Percentiles rank a stretch among this genome's conserved stretches.
Conservation (phyloP, 2,113 vertebrate species). For the Gallinago media region DNA sequence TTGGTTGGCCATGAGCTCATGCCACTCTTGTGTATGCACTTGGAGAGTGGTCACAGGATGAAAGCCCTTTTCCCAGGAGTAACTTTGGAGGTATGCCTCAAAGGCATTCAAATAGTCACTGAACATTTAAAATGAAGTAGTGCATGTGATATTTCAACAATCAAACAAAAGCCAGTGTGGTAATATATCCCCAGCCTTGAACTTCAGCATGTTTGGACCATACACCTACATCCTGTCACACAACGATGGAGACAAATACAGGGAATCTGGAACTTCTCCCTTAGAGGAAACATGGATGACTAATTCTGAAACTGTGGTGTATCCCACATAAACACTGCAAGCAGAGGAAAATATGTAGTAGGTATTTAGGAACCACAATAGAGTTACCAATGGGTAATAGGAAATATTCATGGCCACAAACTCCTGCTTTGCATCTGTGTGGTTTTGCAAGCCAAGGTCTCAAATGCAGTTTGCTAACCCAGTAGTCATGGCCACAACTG, state of each 20-base stretch:
- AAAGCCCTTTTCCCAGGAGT: background rate
- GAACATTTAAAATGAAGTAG: background rate
- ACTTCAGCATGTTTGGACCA: background rate
- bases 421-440: background rate
- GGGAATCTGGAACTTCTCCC: background rate
- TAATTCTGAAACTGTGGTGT: background rate
- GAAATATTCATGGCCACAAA: background rate
- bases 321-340: conserved; percentile 6
- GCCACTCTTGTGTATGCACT: background rate
- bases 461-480: background rate
- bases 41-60: background rate
- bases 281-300: background rate
- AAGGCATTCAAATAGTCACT: background rate
- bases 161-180: background rate
- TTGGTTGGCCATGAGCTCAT: background rate
- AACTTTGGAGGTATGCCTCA: background rate
- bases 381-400: background rate
- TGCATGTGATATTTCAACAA: background rate
- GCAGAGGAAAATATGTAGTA: conserved; percentile 18
- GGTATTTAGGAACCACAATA: background rate
- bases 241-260: background rate
- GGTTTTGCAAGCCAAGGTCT: background rate
- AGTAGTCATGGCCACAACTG: background rate
- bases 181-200: background rate
- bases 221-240: background rate